These are phyloP conservation scores for Plebejus argus DNA, from an alignment of 2,888 invertebrate genomes.

Conservation along the genomic window DNA sequence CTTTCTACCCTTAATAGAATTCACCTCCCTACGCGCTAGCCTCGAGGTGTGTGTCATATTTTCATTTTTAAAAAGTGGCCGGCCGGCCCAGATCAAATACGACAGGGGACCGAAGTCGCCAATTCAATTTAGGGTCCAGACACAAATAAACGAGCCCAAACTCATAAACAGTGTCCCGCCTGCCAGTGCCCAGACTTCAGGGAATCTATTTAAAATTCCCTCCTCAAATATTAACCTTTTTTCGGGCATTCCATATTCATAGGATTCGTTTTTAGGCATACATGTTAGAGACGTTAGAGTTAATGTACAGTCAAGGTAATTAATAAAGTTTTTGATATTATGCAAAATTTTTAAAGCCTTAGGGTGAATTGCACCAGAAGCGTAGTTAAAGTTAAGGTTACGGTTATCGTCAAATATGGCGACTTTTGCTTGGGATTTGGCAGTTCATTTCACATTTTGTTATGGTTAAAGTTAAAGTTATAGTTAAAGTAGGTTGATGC, in stretches of 20 bases:
- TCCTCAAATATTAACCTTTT: conserved; percentile 64
- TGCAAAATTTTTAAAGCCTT: too few species aligned
- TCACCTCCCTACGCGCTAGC: neutral
- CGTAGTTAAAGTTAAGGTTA: too few species aligned
- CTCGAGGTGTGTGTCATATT: neutral
- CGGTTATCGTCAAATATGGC: too few species aligned
- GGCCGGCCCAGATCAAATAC: conserved; percentile 28
- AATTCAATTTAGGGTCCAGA: conserved; percentile 73
- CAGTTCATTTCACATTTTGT: too few species aligned
- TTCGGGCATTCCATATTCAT: conserved; percentile 48
- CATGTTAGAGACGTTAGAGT: too few species aligned
- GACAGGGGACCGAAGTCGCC: conserved; percentile 47
- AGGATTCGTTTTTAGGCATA: conserved; percentile 17
- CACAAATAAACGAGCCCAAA: conserved; percentile 62
- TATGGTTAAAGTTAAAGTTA: too few species aligned
- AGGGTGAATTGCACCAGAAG: too few species aligned
- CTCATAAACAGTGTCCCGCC: conserved; percentile 60
- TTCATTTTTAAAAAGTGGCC: neutral
- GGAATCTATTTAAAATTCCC: conserved; percentile 60
- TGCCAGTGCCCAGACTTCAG: conserved; percentile 60
- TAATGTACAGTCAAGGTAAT: too few species aligned
- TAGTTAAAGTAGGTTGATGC: too few species aligned
- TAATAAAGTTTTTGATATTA: too few species aligned
- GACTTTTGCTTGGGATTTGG: too few species aligned
- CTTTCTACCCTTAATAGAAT: neutral